phyloP scores from a whole-genome alignment of 64 coral and sea anemone species.

The Dendronephthya gigantea region DNA sequence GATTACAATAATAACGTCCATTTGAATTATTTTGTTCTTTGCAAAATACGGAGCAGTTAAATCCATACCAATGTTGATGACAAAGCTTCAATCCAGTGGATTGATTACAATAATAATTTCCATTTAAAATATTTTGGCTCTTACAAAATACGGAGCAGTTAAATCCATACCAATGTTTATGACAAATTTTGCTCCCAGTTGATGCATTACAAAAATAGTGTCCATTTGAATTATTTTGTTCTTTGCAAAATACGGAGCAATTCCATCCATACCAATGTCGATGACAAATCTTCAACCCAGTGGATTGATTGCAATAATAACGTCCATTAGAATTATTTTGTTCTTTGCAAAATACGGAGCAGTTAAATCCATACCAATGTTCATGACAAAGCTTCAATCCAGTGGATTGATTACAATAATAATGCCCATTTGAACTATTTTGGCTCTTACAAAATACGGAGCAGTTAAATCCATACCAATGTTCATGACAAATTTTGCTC shows the following conservation, averaged over 20 bases:
- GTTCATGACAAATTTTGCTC: not conserved
- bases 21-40: not conserved
- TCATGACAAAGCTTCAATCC: not conserved
- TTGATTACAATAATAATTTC: not conserved
- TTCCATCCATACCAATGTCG: not conserved
- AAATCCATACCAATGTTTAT: not conserved
- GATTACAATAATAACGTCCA: not conserved
- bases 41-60: not conserved
- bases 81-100: not conserved
- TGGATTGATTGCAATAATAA: not conserved
- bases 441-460: not conserved
- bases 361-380: not conserved
- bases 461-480: not conserved
- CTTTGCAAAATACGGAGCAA: not conserved
- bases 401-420: not conserved
- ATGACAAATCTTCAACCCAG: not conserved
- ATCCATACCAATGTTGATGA: not conserved
- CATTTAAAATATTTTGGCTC: not conserved
- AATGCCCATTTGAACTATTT: not conserved
- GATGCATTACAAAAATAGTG: not conserved
- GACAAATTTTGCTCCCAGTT: not conserved
- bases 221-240: not conserved
- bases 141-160: not conserved
- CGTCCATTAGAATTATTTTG: not conserved
- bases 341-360: not conserved